Evolutionary conservation across 2,797 vertebrate genomes (phyloP).

Genomic region (Scyliorhinus canicula): DNA sequence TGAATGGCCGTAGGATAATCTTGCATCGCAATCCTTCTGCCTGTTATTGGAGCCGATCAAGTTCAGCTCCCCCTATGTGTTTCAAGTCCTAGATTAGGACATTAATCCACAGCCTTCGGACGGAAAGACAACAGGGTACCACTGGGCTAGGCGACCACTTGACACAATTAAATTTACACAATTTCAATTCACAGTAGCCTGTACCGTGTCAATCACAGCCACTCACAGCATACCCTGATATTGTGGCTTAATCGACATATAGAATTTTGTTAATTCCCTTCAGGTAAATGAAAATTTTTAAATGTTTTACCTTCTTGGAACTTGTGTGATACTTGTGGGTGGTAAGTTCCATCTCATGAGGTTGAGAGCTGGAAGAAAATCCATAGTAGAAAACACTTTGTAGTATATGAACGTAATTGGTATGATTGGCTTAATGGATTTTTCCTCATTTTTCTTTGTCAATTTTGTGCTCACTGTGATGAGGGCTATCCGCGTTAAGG

Average conservation of each 20-base stretch:
- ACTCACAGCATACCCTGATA: not conserved
- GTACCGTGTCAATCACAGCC: not conserved
- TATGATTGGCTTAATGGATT: not conserved
- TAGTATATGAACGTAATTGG: not conserved
- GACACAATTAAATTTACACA: conserved; percentile 15
- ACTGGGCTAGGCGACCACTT: not conserved
- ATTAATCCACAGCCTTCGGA: not conserved
- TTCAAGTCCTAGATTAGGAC: not conserved
- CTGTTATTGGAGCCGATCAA: not conserved
- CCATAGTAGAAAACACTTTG: not conserved
- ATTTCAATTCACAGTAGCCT: not conserved
- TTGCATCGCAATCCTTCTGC: not conserved
- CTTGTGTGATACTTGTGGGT: not conserved
- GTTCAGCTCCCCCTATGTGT: not conserved
- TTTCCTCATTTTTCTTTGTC: not conserved
- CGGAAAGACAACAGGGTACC: not conserved
- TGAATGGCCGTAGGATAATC: not conserved
- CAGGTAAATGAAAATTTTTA: not conserved
- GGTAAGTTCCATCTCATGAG: not conserved
- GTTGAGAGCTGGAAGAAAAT: not conserved
- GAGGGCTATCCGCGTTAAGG: not conserved
- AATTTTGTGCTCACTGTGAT: conserved; percentile 8
- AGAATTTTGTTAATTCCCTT: not conserved
- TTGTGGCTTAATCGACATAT: not conserved
- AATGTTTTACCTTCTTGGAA: not conserved